A percentile compares a stretch with the other conserved stretches of the same genome.
Conservation (phyloP, 2,888 invertebrate genomes). For the Bombyx huttoni region DNA sequence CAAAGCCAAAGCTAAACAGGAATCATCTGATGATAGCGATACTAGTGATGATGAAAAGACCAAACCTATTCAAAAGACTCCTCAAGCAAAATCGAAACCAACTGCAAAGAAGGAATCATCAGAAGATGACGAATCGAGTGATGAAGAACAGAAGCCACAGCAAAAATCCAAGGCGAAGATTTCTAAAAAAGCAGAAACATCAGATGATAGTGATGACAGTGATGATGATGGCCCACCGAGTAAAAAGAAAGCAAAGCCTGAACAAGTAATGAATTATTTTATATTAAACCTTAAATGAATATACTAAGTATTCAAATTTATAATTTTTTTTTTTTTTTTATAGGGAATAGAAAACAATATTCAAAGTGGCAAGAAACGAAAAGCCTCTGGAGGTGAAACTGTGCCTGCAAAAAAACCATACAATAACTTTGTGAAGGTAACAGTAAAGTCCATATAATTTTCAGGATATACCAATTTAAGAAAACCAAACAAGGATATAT, state of each 20-base stretch:
- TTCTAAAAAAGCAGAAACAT: slow-evolving; percentile 7
- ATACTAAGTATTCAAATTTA: neutral
- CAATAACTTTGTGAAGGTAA: slow-evolving; percentile 79
- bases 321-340: slow-evolving; percentile 4
- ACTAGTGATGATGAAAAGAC: slow-evolving; percentile 27
- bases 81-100: slow-evolving; percentile 8
- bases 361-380: slow-evolving; percentile 50
- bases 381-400: slow-evolving; percentile 47
- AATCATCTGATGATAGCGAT: slow-evolving; percentile 30
- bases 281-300: neutral
- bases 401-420: slow-evolving; percentile 73
- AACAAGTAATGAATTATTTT: slow-evolving; percentile 19
- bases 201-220: slow-evolving; percentile 21
- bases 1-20: slow-evolving; percentile 18
- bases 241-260: slow-evolving; percentile 24
- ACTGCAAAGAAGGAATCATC: slow-evolving; percentile 15
- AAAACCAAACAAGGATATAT: no score
- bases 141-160: slow-evolving; percentile 24
- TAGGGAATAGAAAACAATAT: slow-evolving; percentile 25
- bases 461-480: neutral
- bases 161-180: neutral
- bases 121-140: slow-evolving; percentile 22
- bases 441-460: slow-evolving; percentile 4
- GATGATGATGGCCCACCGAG: slow-evolving; percentile 30
- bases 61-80: slow-evolving; percentile 17